Conservation (phyloP, 2,888 invertebrate genomes). For the Arctia plantaginis region DNA sequence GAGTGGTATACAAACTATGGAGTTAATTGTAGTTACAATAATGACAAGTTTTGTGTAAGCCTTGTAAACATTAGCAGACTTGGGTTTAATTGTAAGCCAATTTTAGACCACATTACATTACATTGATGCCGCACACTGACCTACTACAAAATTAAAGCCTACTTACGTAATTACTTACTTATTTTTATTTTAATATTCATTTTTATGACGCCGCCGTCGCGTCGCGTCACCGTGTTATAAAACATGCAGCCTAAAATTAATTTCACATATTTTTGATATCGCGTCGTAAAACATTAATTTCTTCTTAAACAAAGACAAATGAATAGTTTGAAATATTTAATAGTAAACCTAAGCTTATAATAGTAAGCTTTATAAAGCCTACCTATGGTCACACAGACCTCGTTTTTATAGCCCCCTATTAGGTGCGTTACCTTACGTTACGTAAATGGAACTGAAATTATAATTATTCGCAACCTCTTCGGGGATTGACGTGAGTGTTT, state of each 20-base stretch:
- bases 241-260: not conserved
- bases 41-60: not conserved
- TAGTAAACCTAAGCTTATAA: too few relatives aligned
- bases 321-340: too few relatives aligned
- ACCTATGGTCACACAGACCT: too few relatives aligned
- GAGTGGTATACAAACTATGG: not conserved
- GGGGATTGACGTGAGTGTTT: too few relatives aligned
- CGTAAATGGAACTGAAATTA: too few relatives aligned
- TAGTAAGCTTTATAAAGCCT: too few relatives aligned
- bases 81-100: constrained; percentile 32
- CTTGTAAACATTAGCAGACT: not conserved
- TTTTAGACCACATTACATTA: constrained; percentile 34
- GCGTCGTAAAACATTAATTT: not conserved
- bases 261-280: not conserved
- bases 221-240: not conserved
- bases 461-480: too few relatives aligned
- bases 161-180: not conserved
- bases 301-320: not conserved
- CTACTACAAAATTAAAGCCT: constrained; percentile 14
- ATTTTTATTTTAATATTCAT: not conserved
- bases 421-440: too few relatives aligned
- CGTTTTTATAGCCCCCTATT: too few relatives aligned
- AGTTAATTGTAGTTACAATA: not conserved
- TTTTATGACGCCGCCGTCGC: constrained; percentile 1
- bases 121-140: constrained; percentile 28